Percentiles rank a stretch among this genome's conserved stretches.
Conservation (phyloP, 2,888 invertebrate species). For the Agrypnus murinus region DNA sequence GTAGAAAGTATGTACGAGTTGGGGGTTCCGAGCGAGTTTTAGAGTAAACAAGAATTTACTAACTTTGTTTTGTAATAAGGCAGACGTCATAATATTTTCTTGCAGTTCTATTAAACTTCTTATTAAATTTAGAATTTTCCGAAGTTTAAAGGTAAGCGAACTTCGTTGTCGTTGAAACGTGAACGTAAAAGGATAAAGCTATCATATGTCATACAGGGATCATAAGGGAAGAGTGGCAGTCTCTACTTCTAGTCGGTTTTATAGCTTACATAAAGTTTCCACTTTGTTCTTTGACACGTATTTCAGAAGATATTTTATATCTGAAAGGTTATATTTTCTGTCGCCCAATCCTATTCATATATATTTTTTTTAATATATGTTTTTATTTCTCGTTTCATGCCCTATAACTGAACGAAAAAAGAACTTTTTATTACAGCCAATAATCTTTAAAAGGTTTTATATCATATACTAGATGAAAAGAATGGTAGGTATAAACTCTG, state of each 20-base stretch:
- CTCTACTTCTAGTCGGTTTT: conserved; percentile 50
- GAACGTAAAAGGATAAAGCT: conserved; percentile 50
- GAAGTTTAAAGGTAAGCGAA: conserved; percentile 43
- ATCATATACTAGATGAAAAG: too few relatives aligned
- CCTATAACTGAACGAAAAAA: conserved; percentile 34
- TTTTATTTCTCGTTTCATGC: conserved; percentile 37
- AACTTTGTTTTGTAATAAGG: conserved; percentile 35
- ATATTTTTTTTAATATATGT: conserved; percentile 45
- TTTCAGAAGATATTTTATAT: conserved; percentile 55
- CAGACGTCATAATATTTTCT: conserved; percentile 33
- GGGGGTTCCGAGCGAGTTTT: conserved; percentile 8
- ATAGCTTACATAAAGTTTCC: conserved; percentile 55
- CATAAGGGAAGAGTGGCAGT: conserved; percentile 46
- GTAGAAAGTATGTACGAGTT: not conserved
- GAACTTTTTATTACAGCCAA: conserved; percentile 19
- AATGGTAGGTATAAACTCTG: too few relatives aligned
- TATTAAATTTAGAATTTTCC: conserved; percentile 43
- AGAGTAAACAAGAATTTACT: conserved; percentile 34
- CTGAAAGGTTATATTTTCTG: conserved; percentile 53
- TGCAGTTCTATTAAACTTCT: conserved; percentile 33
- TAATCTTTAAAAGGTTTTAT: conserved; percentile 30
- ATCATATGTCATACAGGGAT: conserved; percentile 50
- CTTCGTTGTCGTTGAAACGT: conserved; percentile 34
- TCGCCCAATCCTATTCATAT: conserved; percentile 47
- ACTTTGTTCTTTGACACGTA: conserved; percentile 56